These are phyloP conservation scores for Hemiprocne comata DNA, from an alignment of 2,113 vertebrate species.

Conservation along the genomic window DNA sequence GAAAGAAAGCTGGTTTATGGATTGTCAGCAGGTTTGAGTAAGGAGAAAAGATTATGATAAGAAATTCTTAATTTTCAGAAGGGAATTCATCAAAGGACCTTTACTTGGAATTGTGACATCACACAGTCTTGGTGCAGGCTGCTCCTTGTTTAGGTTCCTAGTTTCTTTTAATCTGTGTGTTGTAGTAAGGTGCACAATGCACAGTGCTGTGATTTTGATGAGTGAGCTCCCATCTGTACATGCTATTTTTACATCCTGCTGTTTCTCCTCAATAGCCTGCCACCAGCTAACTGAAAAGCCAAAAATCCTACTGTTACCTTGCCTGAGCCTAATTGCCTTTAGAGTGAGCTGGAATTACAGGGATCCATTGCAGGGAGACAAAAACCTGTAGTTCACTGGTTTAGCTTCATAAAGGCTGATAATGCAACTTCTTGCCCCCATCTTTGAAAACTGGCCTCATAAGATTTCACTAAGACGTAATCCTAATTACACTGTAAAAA, in stretches of 20 bases:
- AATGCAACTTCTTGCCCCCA: neutral
- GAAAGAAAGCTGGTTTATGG: neutral
- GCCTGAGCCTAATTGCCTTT: neutral
- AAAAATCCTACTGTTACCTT: neutral
- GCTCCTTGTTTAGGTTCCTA: neutral
- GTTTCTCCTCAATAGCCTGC: neutral
- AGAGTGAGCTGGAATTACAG: neutral
- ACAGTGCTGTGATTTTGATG: neutral
- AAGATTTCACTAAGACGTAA: neutral
- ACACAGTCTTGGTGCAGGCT: neutral
- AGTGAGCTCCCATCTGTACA: neutral
- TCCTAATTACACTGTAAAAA: neutral
- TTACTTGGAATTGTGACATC: neutral
- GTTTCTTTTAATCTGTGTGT: neutral
- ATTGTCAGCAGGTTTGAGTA: neutral
- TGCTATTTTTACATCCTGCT: neutral
- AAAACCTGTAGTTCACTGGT: neutral
- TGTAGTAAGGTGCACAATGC: neutral
- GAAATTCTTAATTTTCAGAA: neutral
- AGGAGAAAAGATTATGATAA: neutral
- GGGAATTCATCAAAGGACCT: neutral
- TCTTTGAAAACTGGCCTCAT: neutral
- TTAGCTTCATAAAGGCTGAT: neutral
- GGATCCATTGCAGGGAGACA: neutral
- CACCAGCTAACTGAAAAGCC: neutral